Conservation (phyloP, 2,888 invertebrate species). For the Sarcophaga variegata region DNA sequence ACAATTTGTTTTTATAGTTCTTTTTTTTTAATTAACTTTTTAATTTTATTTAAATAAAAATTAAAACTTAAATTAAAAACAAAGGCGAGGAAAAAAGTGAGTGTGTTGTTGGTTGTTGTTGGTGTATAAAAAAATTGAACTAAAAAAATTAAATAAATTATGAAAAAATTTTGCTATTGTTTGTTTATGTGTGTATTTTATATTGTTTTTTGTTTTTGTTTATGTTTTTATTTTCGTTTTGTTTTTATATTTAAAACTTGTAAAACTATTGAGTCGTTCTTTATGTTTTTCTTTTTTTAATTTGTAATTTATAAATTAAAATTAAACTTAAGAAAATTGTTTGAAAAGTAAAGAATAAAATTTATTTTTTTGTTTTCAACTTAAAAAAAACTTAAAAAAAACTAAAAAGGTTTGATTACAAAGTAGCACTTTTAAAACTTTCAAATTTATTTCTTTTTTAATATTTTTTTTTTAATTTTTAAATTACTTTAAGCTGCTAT, state of each 20-base stretch:
- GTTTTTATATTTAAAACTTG: slow-evolving; percentile 43
- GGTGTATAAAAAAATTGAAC: slow-evolving; percentile 72
- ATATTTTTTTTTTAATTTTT: not conserved
- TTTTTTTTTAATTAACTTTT: slow-evolving; percentile 71
- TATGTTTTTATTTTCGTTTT: slow-evolving; percentile 34
- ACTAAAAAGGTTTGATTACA: not conserved
- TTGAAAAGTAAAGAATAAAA: not conserved
- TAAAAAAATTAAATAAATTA: slow-evolving; percentile 67
- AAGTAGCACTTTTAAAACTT: slow-evolving; percentile 55
- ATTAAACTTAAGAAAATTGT: slow-evolving; percentile 19
- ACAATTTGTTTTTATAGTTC: slow-evolving; percentile 54
- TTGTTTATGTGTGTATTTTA: slow-evolving; percentile 33
- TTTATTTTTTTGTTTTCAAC: slow-evolving; percentile 53
- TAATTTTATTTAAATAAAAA: slow-evolving; percentile 38
- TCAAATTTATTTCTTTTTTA: not conserved
- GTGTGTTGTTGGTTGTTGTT: not conserved
- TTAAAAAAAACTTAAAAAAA: slow-evolving; percentile 28
- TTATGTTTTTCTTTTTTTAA: not conserved
- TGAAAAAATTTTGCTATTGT: slow-evolving; percentile 65
- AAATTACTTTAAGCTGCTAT: not conserved
- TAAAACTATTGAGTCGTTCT: slow-evolving; percentile 61
- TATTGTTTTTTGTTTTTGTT: slow-evolving; percentile 31
- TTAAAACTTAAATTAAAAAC: slow-evolving; percentile 49
- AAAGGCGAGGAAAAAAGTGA: slow-evolving; percentile 64
- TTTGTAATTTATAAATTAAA: slow-evolving; percentile 34